A percentile compares a stretch with the other conserved stretches of the same genome.
These are phyloP conservation scores for Lagocephalus sceleratus DNA, from an alignment of 2,797 vertebrate genomes.

Conservation along the genomic window DNA sequence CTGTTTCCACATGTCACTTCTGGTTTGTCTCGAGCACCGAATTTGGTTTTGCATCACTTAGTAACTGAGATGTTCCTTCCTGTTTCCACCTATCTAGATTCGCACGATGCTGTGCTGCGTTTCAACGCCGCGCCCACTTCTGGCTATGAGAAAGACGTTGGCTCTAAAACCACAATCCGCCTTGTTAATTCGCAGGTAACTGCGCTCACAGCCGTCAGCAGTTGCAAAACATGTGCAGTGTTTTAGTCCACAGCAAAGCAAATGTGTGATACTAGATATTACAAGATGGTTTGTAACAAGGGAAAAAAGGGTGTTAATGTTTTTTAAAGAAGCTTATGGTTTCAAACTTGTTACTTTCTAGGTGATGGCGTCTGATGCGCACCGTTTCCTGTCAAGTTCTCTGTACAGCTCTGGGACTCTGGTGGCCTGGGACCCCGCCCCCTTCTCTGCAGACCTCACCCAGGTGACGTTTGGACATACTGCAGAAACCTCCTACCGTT, in stretches of 20 bases:
- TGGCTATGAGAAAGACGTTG: constrained; percentile 77
- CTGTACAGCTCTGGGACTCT: constrained; percentile 78
- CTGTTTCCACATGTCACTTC: not conserved
- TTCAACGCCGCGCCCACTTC: constrained; percentile 77
- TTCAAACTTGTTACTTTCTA: constrained; percentile 16
- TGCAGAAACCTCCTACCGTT: too few relatives aligned
- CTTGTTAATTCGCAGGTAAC: constrained; percentile 81
- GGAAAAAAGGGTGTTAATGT: too few relatives aligned
- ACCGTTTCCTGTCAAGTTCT: constrained; percentile 79
- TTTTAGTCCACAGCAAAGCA: too few relatives aligned
- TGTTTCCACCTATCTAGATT: constrained; percentile 50
- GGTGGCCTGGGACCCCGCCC: constrained; percentile 81
- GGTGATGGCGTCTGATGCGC: constrained; percentile 79
- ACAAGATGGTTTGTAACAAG: too few relatives aligned
- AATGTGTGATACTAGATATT: too few relatives aligned
- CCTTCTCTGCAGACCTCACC: constrained; percentile 74
- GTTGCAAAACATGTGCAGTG: not conserved
- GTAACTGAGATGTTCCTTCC: not conserved
- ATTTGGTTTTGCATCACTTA: not conserved
- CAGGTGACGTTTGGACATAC: constrained; percentile 57
- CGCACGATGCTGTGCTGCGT: constrained; percentile 78
- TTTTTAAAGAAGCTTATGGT: too few relatives aligned
- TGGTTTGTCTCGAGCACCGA: not conserved
- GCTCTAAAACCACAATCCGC: constrained; percentile 78
- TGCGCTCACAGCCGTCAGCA: not conserved